Evolutionary conservation across 2,888 invertebrate genomes (phyloP).

Genomic region (Nemotelus nigrinus): DNA sequence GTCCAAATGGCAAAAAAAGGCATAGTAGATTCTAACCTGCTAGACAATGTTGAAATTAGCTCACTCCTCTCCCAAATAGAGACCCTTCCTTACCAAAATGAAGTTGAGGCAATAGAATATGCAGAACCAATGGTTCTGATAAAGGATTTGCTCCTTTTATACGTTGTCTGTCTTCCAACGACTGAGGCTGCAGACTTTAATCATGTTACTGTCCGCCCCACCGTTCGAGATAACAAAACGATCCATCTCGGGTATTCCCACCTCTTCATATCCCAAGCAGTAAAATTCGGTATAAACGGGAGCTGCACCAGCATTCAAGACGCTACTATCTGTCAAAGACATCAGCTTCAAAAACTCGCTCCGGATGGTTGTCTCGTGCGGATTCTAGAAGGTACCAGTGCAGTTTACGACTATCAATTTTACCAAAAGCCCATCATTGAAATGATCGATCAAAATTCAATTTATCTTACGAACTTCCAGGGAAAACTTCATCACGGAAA

Average conservation of each 20-base stretch:
- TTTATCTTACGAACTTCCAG: too few relatives aligned
- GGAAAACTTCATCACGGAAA: too few relatives aligned
- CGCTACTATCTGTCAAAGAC: neutral
- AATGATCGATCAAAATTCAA: too few relatives aligned
- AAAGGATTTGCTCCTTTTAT: too few relatives aligned
- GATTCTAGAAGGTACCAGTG: neutral
- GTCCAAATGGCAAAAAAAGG: slow-evolving; percentile 4
- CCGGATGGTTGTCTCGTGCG: neutral
- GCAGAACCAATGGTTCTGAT: slow-evolving; percentile 48
- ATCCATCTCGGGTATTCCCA: too few relatives aligned
- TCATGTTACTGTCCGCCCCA: too few relatives aligned
- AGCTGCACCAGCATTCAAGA: neutral
- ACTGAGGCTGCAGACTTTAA: too few relatives aligned
- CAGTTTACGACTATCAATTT: neutral
- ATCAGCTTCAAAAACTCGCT: neutral
- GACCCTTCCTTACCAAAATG: slow-evolving; percentile 49
- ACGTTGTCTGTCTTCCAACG: too few relatives aligned
- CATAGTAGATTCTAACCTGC: slow-evolving; percentile 12
- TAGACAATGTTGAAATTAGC: neutral
- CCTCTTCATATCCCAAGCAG: too few relatives aligned
- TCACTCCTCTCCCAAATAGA: slow-evolving; percentile 42
- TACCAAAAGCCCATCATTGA: too few relatives aligned
- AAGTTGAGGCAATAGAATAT: slow-evolving; percentile 49
- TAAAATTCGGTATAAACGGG: too few relatives aligned
- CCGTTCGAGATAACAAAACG: too few relatives aligned